Evolutionary conservation across 1,140 invertebrate species (phyloP).

Genomic region (Gryon sp.): DNA sequence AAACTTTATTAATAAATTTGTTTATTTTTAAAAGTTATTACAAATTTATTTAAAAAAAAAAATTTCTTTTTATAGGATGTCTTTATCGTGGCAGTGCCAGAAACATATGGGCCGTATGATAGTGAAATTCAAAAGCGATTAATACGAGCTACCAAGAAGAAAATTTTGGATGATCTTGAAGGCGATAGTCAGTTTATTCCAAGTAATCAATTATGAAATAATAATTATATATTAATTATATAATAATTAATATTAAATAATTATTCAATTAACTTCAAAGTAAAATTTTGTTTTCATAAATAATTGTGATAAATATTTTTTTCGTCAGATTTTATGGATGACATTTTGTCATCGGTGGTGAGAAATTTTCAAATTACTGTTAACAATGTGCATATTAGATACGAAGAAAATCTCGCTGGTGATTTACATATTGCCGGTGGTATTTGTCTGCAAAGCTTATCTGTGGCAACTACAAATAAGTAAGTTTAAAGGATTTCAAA

Average conservation of each 20-base stretch:
- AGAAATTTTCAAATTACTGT: conserved; percentile 91
- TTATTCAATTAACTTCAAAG: conserved; percentile 1
- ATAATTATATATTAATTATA: no score
- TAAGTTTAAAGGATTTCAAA: conserved; percentile 71
- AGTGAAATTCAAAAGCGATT: conserved; percentile 87
- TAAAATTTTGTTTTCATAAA: no score
- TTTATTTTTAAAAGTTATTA: not conserved
- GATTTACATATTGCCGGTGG: conserved; percentile 86
- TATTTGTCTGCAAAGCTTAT: conserved; percentile 88
- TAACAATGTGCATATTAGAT: conserved; percentile 90
- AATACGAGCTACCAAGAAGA: conserved; percentile 86
- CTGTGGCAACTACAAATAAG: conserved; percentile 90
- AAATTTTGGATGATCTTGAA: conserved; percentile 81
- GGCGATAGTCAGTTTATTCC: conserved; percentile 74
- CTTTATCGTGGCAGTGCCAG: conserved; percentile 86
- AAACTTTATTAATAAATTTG: conserved; percentile 8
- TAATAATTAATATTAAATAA: conserved; percentile 23
- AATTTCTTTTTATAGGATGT: conserved; percentile 81
- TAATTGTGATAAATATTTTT: not conserved
- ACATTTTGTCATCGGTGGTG: conserved; percentile 86
- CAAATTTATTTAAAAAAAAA: not conserved
- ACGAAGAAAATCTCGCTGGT: conserved; percentile 87
- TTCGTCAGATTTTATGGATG: conserved; percentile 80
- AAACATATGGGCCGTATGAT: conserved; percentile 85
- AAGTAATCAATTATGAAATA: conserved; percentile 72